Conservation (phyloP, 2,888 invertebrate genomes). For the Caenorhabditis angaria region DNA sequence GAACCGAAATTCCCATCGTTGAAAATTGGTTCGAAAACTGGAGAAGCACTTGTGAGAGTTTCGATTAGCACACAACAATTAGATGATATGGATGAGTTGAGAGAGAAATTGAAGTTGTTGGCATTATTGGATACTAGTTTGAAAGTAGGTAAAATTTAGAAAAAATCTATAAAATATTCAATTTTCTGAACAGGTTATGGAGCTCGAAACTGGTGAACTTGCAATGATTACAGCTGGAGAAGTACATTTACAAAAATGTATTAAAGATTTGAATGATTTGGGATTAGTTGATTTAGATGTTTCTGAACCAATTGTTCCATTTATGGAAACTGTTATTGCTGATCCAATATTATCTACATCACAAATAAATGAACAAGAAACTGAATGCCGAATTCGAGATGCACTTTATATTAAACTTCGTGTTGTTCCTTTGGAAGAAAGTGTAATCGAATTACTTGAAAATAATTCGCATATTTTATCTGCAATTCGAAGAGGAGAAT, state of each 20-base stretch:
- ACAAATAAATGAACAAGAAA: slow-evolving; percentile 61
- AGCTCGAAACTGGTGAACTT: slow-evolving; percentile 93
- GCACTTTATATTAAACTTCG: slow-evolving; percentile 60
- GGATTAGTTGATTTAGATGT: slow-evolving; percentile 74
- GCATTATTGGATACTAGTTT: slow-evolving; percentile 59
- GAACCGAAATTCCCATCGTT: slow-evolving; percentile 79
- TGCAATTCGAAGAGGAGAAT: slow-evolving; percentile 47
- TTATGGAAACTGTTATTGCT: slow-evolving; percentile 88
- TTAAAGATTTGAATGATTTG: slow-evolving; percentile 84
- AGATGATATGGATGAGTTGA: slow-evolving; percentile 57
- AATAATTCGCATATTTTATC: slow-evolving; percentile 44
- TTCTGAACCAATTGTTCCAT: slow-evolving; percentile 94
- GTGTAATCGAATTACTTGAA: slow-evolving; percentile 49
- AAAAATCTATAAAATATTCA: neutral
- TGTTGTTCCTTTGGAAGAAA: slow-evolving; percentile 57
- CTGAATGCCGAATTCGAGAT: slow-evolving; percentile 63
- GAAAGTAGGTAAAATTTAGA: slow-evolving; percentile 21
- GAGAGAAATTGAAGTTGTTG: slow-evolving; percentile 57
- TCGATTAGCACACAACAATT: slow-evolving; percentile 83
- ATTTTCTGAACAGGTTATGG: slow-evolving; percentile 70
- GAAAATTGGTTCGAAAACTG: slow-evolving; percentile 76
- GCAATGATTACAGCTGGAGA: slow-evolving; percentile 94
- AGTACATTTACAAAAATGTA: slow-evolving; percentile 92
- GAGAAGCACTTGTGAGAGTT: slow-evolving; percentile 88
- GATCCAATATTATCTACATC: slow-evolving; percentile 51